Evolutionary conservation across 2,113 vertebrate species (phyloP).

Genomic region (Cygnus atratus): DNA sequence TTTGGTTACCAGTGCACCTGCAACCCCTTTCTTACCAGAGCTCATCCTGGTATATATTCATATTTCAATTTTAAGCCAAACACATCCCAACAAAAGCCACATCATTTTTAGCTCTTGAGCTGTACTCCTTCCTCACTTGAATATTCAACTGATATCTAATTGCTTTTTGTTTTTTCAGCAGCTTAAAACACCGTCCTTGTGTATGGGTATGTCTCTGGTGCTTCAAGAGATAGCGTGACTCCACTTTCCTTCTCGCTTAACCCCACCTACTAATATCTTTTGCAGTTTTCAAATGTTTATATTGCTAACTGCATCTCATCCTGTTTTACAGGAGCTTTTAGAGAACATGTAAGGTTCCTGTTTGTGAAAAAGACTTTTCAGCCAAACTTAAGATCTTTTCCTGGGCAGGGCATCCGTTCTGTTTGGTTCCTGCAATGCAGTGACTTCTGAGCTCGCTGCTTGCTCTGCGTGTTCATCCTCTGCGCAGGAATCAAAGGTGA

Average conservation of each 20-base stretch:
- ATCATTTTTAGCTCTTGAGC: not conserved
- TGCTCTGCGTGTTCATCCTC: accelerated
- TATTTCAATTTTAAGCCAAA: not conserved
- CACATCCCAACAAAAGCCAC: not conserved
- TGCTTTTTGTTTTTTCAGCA: not conserved
- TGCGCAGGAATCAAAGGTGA: not conserved
- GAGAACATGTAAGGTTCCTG: not conserved
- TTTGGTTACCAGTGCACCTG: not conserved
- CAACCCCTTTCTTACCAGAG: not conserved
- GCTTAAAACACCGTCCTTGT: not conserved
- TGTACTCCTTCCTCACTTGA: not conserved
- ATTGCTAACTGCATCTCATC: not conserved
- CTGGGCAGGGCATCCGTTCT: slow-evolving; percentile 34
- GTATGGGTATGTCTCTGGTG: not conserved
- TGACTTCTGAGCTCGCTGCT: not conserved
- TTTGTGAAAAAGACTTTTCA: not conserved
- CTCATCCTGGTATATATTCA: not conserved
- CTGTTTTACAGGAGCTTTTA: not conserved
- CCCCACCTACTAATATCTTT: not conserved
- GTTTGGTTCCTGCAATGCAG: not conserved
- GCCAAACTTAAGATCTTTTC: not conserved
- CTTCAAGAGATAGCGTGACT: not conserved
- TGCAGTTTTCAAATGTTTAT: not conserved
- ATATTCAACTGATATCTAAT: not conserved
- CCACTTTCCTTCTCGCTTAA: not conserved